Base-by-base conservation (phyloP, 2,113 vertebrate genomes). In the Falcunculus frontatus region DNA sequence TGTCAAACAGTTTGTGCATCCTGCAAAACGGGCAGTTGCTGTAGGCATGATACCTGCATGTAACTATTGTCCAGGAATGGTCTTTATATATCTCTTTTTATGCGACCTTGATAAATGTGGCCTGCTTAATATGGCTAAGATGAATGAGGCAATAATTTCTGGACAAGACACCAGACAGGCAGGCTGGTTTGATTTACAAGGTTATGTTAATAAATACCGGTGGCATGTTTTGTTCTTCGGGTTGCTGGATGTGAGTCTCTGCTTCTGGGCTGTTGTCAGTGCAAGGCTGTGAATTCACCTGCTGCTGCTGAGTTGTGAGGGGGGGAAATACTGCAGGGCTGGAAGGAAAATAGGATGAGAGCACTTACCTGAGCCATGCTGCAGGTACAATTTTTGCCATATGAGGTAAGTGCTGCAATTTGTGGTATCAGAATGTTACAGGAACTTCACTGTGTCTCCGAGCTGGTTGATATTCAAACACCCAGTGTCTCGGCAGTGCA, bases 111-210 rank as follows among this genome's bases (percentile, higher is more conserved):
- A 97, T 97, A 84, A 96, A 97, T 96, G 95, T 59, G 63, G 44
- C 70, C 91, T 81, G 63, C 56, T 97, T 97, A 97, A 95, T 95
- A 95, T 89, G 84, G 90, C 63, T 86, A 84, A 97, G 97, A 97
- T 75, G 83, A 95, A 97, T 97, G 97, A 97, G 94, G 86, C 90
- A 97, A 97, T 97, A 96, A 97, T 93, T 97, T 95, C 90, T 32
- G 93, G 88, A 90, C 90, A 96, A 95, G 95, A 93, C 86, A 92
- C 73, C 42, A 63, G 97, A 96, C 95, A 96, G 89, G 94, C 55
- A 72, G 65, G 21, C 32, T 90, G 53, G 73, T 96, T 96, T 97
- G 97, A 97, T 97, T 97, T 97, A 97, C 97, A 95, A 63, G 87
- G 90, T 69, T 96, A 93, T 96, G 96, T 92, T 96, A 97, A 97